These are phyloP conservation scores for Zoanthus sansibaricus DNA, from an alignment of 92 coral and sea anemone species.

Conservation along the genomic window DNA sequence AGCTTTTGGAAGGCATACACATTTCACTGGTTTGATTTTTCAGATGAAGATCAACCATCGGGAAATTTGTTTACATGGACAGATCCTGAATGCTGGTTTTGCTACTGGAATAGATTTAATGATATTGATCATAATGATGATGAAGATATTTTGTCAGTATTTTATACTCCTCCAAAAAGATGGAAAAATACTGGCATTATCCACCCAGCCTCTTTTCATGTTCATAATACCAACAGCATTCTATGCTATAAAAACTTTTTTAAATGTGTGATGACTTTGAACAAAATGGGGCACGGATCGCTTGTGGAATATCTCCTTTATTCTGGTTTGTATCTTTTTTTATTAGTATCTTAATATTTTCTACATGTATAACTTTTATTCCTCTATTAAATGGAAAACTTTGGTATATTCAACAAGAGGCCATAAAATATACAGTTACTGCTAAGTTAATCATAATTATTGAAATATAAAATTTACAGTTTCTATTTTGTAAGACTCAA, in stretches of 20 bases:
- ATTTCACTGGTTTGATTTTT: conserved; percentile 24
- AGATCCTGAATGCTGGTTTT: not conserved
- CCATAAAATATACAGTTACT: no score
- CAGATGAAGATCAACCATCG: conserved; percentile 22
- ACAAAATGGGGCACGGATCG: conserved; percentile 38
- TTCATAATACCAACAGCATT: conserved; percentile 15
- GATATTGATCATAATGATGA: not conserved
- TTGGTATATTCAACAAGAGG: no score
- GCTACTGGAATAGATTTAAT: not conserved
- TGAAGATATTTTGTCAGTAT: not conserved
- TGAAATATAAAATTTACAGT: no score
- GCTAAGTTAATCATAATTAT: no score
- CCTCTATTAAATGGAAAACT: not conserved
- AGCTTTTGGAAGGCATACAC: conserved; percentile 42
- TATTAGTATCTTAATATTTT: not conserved
- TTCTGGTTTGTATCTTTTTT: conserved; percentile 1
- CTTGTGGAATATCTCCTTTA: conserved; percentile 11
- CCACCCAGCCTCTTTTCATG: conserved; percentile 23
- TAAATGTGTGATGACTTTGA: conserved; percentile 24
- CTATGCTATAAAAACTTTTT: conserved; percentile 36
- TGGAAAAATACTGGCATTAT: conserved; percentile 39
- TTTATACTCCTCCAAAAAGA: conserved; percentile 21
- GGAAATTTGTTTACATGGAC: conserved; percentile 24
- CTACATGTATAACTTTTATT: not conserved
- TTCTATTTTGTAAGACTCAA: no score